Conservation (phyloP, 2,888 invertebrate species). For the Mystacides longicornis region DNA sequence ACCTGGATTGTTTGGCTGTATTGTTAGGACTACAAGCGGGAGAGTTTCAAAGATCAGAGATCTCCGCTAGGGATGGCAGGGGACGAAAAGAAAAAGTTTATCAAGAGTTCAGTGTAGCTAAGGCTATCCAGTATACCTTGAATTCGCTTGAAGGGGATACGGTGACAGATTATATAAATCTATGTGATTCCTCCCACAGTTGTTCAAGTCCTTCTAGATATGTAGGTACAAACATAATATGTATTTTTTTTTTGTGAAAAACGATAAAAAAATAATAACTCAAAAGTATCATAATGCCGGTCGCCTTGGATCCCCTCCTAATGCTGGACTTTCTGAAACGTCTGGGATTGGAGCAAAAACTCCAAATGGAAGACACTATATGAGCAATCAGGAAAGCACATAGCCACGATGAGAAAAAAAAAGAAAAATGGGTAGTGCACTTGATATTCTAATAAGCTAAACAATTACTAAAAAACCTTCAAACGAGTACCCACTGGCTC, state of each 20-base stretch:
- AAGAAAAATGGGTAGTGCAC: too few relatives aligned
- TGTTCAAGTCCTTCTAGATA: conserved; percentile 8
- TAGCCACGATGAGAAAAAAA: too few relatives aligned
- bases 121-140: background rate
- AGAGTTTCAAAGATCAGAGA: background rate
- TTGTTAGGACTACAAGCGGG: conserved; percentile 24
- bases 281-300: too few relatives aligned
- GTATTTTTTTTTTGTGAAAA: background rate
- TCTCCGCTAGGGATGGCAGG: background rate
- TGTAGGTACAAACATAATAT: conserved; percentile 4
- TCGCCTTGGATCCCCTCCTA: too few relatives aligned
- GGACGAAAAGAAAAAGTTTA: background rate
- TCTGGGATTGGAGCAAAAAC: too few relatives aligned
- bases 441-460: too few relatives aligned
- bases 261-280: too few relatives aligned
- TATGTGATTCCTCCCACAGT: conserved; percentile 11
- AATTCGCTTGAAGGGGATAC: conserved; percentile 5
- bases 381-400: too few relatives aligned
- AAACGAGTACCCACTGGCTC: too few relatives aligned
- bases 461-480: too few relatives aligned
- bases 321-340: too few relatives aligned
- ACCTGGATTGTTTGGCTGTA: conserved; percentile 40
- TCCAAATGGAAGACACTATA: too few relatives aligned
- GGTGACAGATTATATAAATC: background rate
- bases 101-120: background rate